Evolutionary conservation across 2,888 invertebrate species (phyloP), one percentile per base, ranked within the genome.

Genomic region (Ophion costatus): DNA sequence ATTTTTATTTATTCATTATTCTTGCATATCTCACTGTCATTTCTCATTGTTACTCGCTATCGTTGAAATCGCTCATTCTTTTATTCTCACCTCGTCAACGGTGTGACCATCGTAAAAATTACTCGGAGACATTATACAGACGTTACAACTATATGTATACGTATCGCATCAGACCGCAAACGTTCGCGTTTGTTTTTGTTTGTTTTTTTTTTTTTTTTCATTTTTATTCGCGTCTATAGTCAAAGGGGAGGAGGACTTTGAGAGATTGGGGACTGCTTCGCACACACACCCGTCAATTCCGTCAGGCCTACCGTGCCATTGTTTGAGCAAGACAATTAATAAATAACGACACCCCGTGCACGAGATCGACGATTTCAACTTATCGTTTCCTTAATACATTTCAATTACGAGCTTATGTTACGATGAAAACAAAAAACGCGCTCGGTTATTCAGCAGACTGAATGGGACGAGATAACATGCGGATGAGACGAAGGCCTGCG

Each of bases 251-350:
- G 7, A 51, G 59, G 22, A 10, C 33, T 29, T 56, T 24, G 29
- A 9, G 70, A n/a, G 33, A 59, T 56, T 9, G 59, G 79, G 51
- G 67, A 14, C 24, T 67, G 59, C 59, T 77, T 67, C 51, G 57
- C 51, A 17, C 67, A 57, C 57, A 67, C 76, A 77, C 76, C 81
- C 81, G 81, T 87, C 87, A 87, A 87, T 87, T 87, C 86, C 87
- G 80, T 87, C 85, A 86, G 87, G 85, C 86, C 81, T 83, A 83
- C 78, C 81, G 77, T 78, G 83, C 82, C 85, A 82, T 82, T 59
- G 38, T 80, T 87, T 87, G 87, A 87, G 87, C 87, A 87, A 87
- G 84, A 87, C 69, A 85, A 87, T 83, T 83, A 83, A 86, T 86
- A 86, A 87, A 85, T 84, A 86, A 87, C 66, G 75, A 81, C 70